These are phyloP conservation scores for Chrysolina haemoptera DNA, from an alignment of 2,888 invertebrate species.

Conservation along the genomic window DNA sequence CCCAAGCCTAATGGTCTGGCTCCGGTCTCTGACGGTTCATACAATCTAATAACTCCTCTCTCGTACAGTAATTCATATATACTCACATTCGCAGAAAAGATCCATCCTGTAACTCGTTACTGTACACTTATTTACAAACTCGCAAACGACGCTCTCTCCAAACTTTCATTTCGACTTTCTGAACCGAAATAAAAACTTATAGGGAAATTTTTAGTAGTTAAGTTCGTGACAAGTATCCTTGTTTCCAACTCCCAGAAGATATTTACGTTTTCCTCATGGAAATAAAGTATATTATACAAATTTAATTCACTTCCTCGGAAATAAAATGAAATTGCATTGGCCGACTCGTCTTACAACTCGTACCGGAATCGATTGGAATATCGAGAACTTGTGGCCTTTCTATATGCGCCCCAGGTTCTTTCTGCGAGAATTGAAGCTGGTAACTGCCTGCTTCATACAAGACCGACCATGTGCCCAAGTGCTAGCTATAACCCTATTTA, in stretches of 20 bases:
- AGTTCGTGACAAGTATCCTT: conserved; percentile 25
- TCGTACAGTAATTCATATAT: no score
- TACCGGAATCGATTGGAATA: background rate
- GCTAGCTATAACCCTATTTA: conserved; percentile 57
- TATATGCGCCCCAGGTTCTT: conserved; percentile 29
- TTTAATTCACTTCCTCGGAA: conserved; percentile 10
- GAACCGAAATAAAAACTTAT: conserved; percentile 14
- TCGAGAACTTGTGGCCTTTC: conserved; percentile 23
- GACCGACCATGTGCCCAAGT: conserved; percentile 53
- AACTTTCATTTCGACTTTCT: conserved; percentile 1
- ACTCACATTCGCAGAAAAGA: no score
- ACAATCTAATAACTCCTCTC: no score
- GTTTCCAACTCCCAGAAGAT: conserved; percentile 17
- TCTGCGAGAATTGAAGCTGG: conserved; percentile 49
- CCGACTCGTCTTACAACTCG: conserved; percentile 16
- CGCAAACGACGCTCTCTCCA: background rate
- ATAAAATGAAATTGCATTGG: conserved; percentile 15
- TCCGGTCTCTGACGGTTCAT: no score
- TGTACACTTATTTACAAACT: conserved; percentile 3
- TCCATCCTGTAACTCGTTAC: background rate
- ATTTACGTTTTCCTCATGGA: conserved; percentile 18
- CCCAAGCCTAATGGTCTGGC: no score
- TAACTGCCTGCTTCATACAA: conserved; percentile 56
- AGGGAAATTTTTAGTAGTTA: conserved; percentile 4
- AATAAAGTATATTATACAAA: conserved; percentile 21